Evolutionary conservation across 2,797 vertebrate species (phyloP).

Genomic region (Melanotaenia parkinsoni): DNA sequence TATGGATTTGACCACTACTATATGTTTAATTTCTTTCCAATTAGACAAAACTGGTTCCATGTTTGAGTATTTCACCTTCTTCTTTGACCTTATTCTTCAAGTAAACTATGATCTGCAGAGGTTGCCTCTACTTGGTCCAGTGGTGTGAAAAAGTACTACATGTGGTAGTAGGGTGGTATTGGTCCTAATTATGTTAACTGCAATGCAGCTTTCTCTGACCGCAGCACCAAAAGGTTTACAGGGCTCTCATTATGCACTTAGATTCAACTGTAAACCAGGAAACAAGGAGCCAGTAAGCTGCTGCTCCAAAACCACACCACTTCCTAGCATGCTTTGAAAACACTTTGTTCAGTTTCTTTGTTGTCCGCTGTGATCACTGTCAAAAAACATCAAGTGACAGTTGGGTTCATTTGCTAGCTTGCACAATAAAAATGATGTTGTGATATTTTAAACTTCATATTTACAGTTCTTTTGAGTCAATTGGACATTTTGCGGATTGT

Average conservation of each 20-base stretch:
- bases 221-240: constrained; percentile 75
- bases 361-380: constrained; percentile 56
- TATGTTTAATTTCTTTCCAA: background rate
- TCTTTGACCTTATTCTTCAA: background rate
- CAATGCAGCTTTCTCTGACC: constrained; percentile 66
- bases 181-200: constrained; percentile 71
- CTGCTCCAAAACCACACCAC: constrained; percentile 67
- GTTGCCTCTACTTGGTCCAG: constrained; percentile 39
- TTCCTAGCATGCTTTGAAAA: constrained; percentile 54
- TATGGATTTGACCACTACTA: too few species aligned
- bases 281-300: constrained; percentile 66
- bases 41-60: background rate
- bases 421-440: constrained; percentile 28
- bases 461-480: constrained; percentile 37
- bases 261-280: constrained; percentile 75
- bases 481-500: constrained; percentile 19
- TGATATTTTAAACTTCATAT: constrained; percentile 31
- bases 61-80: background rate
- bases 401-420: constrained; percentile 34
- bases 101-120: constrained; percentile 13
- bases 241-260: constrained; percentile 76
- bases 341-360: constrained; percentile 54
- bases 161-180: constrained; percentile 54
- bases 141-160: constrained; percentile 55
- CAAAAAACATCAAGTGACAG: constrained; percentile 26